phyloP scores from a whole-genome alignment of 2,113 vertebrate species.

The Myiagra hebetior region DNA sequence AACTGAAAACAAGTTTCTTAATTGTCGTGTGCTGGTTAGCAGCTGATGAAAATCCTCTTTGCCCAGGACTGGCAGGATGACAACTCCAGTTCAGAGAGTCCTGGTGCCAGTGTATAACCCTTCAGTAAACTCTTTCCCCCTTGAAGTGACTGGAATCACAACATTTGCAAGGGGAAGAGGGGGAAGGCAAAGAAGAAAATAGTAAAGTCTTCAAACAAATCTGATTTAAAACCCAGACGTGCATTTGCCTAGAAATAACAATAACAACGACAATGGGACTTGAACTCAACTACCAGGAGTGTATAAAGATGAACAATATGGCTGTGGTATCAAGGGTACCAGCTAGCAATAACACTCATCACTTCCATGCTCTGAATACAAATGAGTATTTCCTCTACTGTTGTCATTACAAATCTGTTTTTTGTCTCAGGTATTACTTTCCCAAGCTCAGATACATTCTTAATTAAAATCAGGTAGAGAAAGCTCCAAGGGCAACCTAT shows the following conservation, averaged over 20 bases:
- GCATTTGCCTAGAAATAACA: neutral
- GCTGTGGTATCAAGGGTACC: neutral
- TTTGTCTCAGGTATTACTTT: constrained; percentile 16
- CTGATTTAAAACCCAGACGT: neutral
- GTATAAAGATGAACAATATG: neutral
- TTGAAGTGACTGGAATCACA: neutral
- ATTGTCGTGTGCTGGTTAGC: neutral
- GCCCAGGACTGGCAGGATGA: neutral
- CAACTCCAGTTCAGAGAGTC: neutral
- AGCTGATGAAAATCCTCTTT: neutral
- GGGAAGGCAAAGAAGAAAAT: neutral
- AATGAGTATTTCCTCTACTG: neutral
- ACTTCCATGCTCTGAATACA: neutral
- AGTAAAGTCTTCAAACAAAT: neutral
- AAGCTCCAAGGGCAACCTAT: neutral
- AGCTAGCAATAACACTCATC: neutral
- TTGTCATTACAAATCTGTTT: neutral
- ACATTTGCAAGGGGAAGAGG: neutral
- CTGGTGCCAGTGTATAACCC: neutral
- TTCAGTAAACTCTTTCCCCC: neutral
- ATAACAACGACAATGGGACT: neutral
- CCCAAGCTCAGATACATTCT: neutral
- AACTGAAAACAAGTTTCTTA: neutral
- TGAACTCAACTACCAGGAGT: neutral
- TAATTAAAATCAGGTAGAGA: constrained; percentile 24